Evolutionary conservation across 2,888 invertebrate genomes (phyloP), one percentile per base, ranked within the genome.

Genomic region (Stramonita haemastoma): DNA sequence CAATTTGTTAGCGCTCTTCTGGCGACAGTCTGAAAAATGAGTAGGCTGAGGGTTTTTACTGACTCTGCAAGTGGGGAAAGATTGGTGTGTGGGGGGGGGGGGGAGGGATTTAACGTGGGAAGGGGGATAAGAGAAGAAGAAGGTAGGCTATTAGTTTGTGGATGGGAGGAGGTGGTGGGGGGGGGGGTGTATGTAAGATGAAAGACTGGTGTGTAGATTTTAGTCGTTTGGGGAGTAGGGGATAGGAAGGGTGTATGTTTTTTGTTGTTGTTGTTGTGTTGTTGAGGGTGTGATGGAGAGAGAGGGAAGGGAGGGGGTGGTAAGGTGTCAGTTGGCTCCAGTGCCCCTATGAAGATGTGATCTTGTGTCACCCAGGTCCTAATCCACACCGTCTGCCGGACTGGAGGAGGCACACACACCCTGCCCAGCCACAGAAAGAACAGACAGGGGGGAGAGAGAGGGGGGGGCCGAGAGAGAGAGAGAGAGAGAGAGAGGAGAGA

Each of bases 1-100:
- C 87, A 87, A 87, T 87, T 87, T 87, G 87, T 87, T 87, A 87
- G 87, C 87, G 87, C 87, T 87, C 87, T 6, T 34, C n/a, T 15
- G 87, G 46, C 87, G 87, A 73, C 87, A 46, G 66, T 8, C 32
- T n/a, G 86, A 56, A 60, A 86, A 17, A 32, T 34, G 70, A 86
- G 32, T 32, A 13, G 32, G 70, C 6, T 84, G 56, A 46, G 34
- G n/a, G 79, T 34, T 79, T 79, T 79, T 79, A 79, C 17, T 32
- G 32, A 17, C 46, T 46, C 46, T 46, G 46, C 46, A 46, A 46
- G 46, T 2, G 8, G 46, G 46, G 46, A 26, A n/a, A 26, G 32
- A 26, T 4, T 8, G 77, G 77, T 2, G 77, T 26, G 77, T 1
- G 77, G 77, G 77, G 77, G 77, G 77, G 77, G 77, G 77, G 77